These are phyloP conservation scores for Umimayanthus kanabou DNA, from an alignment of 92 coral and sea anemone genomes.

Conservation along the genomic window DNA sequence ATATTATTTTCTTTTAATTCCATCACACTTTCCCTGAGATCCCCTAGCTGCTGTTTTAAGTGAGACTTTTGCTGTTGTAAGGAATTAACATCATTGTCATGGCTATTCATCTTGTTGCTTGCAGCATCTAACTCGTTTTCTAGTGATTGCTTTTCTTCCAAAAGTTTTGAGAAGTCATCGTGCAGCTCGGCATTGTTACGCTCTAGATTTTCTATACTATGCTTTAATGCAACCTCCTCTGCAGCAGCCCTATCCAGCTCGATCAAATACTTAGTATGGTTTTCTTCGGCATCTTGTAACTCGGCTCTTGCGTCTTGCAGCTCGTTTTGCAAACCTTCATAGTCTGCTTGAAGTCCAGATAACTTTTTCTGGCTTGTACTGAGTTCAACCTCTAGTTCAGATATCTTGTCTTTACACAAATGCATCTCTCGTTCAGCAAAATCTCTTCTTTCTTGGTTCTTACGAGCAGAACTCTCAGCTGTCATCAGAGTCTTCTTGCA, in stretches of 20 bases:
- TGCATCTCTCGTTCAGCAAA: slow-evolving; percentile 62
- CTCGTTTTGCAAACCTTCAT: slow-evolving; percentile 64
- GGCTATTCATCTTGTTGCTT: slow-evolving; percentile 46
- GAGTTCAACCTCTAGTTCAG: slow-evolving; percentile 74
- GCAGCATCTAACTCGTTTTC: slow-evolving; percentile 61
- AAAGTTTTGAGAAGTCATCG: slow-evolving; percentile 53
- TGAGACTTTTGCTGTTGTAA: slow-evolving; percentile 65
- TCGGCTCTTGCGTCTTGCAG: slow-evolving; percentile 64
- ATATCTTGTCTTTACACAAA: slow-evolving; percentile 60
- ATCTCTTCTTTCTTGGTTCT: slow-evolving; percentile 62
- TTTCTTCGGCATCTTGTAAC: slow-evolving; percentile 67
- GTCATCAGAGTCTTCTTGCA: slow-evolving; percentile 70
- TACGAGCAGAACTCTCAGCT: slow-evolving; percentile 63
- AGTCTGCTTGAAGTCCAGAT: slow-evolving; percentile 63
- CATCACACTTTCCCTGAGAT: slow-evolving; percentile 58
- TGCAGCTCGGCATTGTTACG: slow-evolving; percentile 46
- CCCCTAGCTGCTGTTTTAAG: slow-evolving; percentile 72
- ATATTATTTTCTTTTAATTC: slow-evolving; percentile 77
- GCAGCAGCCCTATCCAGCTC: slow-evolving; percentile 66
- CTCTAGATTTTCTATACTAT: slow-evolving; percentile 60
- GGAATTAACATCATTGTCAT: slow-evolving; percentile 60
- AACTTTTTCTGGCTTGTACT: slow-evolving; percentile 68
- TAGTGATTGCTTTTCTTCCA: slow-evolving; percentile 56
- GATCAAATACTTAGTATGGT: slow-evolving; percentile 58
- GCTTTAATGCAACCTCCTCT: slow-evolving; percentile 57